Evolutionary conservation across 2,797 vertebrate genomes (phyloP).

Genomic region (Loriculus beryllinus): DNA sequence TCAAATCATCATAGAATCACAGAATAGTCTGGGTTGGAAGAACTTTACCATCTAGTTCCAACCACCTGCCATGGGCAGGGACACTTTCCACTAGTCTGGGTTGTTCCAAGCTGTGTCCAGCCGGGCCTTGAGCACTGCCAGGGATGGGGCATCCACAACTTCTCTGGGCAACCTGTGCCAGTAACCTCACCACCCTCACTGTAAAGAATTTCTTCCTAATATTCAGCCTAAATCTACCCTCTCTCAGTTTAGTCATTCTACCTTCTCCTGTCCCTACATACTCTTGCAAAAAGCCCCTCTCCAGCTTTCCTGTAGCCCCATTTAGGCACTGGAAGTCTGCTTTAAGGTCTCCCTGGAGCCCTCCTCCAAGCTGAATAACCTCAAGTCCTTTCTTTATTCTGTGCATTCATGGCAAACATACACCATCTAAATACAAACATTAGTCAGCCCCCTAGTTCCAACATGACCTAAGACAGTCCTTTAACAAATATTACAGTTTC

Average conservation of each 20-base stretch:
- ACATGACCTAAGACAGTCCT: background rate
- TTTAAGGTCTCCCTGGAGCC: background rate
- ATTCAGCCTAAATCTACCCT: background rate
- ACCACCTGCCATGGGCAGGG: background rate
- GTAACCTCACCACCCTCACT: background rate
- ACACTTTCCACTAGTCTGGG: background rate
- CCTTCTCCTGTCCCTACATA: background rate
- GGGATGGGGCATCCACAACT: background rate
- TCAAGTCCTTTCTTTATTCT: background rate
- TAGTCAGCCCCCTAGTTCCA: background rate
- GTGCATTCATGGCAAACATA: background rate
- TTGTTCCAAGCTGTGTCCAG: background rate
- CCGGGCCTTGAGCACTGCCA: background rate
- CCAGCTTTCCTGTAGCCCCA: background rate
- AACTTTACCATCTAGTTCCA: background rate
- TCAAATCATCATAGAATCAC: background rate
- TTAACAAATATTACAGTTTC: background rate
- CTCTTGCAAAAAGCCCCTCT: background rate
- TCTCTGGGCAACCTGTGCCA: background rate
- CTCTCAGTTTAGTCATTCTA: background rate
- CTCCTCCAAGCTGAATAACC: background rate
- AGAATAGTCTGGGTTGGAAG: background rate
- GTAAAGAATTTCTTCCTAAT: background rate
- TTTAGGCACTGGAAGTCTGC: background rate
- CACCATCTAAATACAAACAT: background rate